phyloP scores from a whole-genome alignment of 2,113 vertebrate genomes.

The Petromus typicus region DNA sequence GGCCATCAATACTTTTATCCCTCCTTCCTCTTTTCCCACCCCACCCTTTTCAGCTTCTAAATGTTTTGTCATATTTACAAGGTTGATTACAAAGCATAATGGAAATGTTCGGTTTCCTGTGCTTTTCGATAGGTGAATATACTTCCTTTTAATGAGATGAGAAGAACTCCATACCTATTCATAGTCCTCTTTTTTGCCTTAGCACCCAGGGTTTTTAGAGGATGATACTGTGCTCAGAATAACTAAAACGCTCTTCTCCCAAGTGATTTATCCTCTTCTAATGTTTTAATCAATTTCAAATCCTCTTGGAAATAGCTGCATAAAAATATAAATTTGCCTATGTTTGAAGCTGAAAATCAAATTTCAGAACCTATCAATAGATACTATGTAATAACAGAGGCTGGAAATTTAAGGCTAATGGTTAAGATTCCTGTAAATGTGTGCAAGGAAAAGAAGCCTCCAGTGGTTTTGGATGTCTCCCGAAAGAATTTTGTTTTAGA shows the following conservation, averaged over 20 bases:
- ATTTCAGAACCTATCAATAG: background rate
- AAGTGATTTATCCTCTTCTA: slow-evolving; percentile 51
- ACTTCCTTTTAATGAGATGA: slow-evolving; percentile 53
- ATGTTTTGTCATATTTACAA: slow-evolving; percentile 10
- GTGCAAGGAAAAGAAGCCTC: background rate
- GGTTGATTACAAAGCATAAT: slow-evolving; percentile 52
- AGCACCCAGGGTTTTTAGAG: slow-evolving; percentile 44
- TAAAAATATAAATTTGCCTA: slow-evolving; percentile 31
- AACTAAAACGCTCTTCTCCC: slow-evolving; percentile 55
- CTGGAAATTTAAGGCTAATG: background rate
- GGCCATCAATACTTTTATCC: background rate
- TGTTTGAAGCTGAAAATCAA: slow-evolving; percentile 53
- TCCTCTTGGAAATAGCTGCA: slow-evolving; percentile 47
- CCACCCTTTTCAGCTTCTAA: slow-evolving; percentile 50
- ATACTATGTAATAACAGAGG: background rate
- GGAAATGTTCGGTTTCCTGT: slow-evolving; percentile 62
- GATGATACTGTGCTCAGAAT: slow-evolving; percentile 35
- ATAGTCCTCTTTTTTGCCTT: slow-evolving; percentile 60
- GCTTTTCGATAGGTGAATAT: slow-evolving; percentile 56
- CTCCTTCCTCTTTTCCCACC: background rate
- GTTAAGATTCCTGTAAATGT: background rate
- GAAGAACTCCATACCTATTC: background rate
- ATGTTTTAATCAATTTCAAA: slow-evolving; percentile 61
- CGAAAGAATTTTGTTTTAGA: background rate
- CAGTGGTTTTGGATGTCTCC: background rate